Base-by-base conservation (phyloP, 2,888 invertebrate species). In the Nymphalis polychloros region DNA sequence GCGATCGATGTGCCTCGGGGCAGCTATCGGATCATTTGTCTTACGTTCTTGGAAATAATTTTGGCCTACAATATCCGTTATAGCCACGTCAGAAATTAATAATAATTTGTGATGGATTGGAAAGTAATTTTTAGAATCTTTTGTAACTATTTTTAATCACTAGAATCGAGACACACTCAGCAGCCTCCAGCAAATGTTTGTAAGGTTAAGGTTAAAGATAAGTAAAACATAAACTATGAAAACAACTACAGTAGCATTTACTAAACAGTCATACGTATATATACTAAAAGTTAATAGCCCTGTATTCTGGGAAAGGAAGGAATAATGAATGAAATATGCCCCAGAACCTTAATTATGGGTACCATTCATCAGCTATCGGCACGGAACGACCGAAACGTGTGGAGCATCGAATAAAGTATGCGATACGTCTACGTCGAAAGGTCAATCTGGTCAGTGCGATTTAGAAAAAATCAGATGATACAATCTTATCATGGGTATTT, bases 351-450 rank as follows among this genome's bases (percentile, higher is more conserved):
- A 73, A 72, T 72, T 68, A 73, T 73, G 66, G 72, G 53, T 53
- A 35, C 62, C 69, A 73, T 73, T 68, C 68, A 64, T 73, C 72
- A 72, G 67, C 62, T 48, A 72, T 72, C 68, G 69, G 63, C 55
- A 52, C 68, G 66, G 72, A 72, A 72, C 64, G 68, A 69, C 52
- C 61, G 73, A 73, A 69, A 72, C 69, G 70, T 69, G 71, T 71
- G 70, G 67, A 62, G 67, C 64, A 67, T 67, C 59, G 64, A 61
- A 67, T 72, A 67, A 60, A 64, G 70, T 72, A 67, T 67, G 46
- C 67, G 55, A 72, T 72, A 72, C 64, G 61, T 72, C 72, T 69
- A 63, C 35, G 69, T 67, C 67, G 59, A 50, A 60, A 67, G 64
- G 69, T 57, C 71, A 69, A 72, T 71, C 66, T 64, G 63, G 63